These are phyloP conservation scores for Hofmannophila pseudospretella DNA, from an alignment of 2,888 invertebrate species.

Conservation along the genomic window DNA sequence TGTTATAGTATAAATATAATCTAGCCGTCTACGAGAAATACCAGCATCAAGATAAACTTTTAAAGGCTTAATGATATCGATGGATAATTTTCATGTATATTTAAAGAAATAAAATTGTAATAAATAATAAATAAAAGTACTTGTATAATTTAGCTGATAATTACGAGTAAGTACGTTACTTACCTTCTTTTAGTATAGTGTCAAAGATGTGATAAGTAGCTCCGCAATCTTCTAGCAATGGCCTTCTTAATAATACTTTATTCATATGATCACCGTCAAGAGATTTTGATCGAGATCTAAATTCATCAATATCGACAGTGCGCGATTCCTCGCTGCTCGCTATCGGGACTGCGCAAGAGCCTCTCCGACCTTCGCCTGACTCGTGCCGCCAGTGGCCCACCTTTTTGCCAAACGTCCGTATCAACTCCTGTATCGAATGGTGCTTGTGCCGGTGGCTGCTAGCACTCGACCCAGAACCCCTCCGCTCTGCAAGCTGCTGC, in stretches of 20 bases:
- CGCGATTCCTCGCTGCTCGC: constrained; percentile 65
- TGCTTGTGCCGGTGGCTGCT: constrained; percentile 72
- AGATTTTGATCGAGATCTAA: constrained; percentile 87
- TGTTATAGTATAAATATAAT: too few species aligned
- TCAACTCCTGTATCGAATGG: constrained; percentile 86
- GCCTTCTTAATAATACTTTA: constrained; percentile 42
- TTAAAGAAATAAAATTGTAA: too few species aligned
- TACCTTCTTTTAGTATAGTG: constrained; percentile 81
- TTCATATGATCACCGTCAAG: constrained; percentile 80
- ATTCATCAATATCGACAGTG: constrained; percentile 78
- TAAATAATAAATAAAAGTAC: too few species aligned
- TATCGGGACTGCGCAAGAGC: constrained; percentile 60
- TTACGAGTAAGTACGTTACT: neutral
- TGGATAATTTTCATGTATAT: too few species aligned
- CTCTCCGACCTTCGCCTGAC: constrained; percentile 60
- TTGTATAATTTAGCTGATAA: too few species aligned
- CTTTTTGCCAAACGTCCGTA: constrained; percentile 86
- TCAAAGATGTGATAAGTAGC: constrained; percentile 90
- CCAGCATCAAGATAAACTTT: too few species aligned
- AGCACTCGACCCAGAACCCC: constrained; percentile 54
- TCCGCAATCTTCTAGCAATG: constrained; percentile 84
- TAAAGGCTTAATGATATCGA: too few species aligned
- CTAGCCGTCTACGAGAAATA: too few species aligned
- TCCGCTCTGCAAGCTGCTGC: constrained; percentile 36
- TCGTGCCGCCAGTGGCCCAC: constrained; percentile 85